These are phyloP conservation scores for rat (Rattus norvegicus) DNA, from an alignment of 2,113 vertebrate genomes.

Conservation along the genomic window DNA sequence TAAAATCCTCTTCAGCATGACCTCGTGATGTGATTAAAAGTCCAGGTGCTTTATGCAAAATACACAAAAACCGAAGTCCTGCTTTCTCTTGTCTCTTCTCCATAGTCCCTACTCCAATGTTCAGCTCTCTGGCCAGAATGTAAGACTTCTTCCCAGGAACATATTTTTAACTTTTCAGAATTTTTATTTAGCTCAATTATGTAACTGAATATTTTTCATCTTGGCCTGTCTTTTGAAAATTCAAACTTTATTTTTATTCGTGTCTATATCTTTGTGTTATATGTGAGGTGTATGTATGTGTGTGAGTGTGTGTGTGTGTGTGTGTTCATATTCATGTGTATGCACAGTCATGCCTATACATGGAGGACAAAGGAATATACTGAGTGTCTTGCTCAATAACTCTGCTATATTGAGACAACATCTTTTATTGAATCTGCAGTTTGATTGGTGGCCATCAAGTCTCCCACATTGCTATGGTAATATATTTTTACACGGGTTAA, in stretches of 20 bases:
- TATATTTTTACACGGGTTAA: background rate
- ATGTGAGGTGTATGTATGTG: too few species aligned
- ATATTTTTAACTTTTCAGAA: slow-evolving; percentile 69
- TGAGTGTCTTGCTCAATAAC: background rate
- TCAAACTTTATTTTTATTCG: background rate
- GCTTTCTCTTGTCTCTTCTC: background rate
- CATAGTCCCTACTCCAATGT: background rate
- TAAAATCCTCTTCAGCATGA: slow-evolving; percentile 33
- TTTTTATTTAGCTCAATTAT: slow-evolving; percentile 59
- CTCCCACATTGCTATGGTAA: background rate
- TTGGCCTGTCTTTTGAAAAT: background rate
- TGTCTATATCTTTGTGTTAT: background rate
- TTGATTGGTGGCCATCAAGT: background rate
- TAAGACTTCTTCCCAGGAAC: slow-evolving; percentile 33
- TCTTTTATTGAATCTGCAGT: background rate
- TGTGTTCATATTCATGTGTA: background rate
- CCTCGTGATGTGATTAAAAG: slow-evolving; percentile 3
- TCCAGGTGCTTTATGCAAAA: background rate
- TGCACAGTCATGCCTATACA: background rate
- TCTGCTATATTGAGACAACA: background rate
- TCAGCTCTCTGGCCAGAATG: slow-evolving; percentile 7
- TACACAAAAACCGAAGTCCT: background rate
- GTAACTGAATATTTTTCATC: slow-evolving; percentile 35
- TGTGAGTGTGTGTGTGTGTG: background rate
- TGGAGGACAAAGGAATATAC: background rate